Conservation (phyloP, 2,113 vertebrate genomes). For the Microtus richardsoni region DNA sequence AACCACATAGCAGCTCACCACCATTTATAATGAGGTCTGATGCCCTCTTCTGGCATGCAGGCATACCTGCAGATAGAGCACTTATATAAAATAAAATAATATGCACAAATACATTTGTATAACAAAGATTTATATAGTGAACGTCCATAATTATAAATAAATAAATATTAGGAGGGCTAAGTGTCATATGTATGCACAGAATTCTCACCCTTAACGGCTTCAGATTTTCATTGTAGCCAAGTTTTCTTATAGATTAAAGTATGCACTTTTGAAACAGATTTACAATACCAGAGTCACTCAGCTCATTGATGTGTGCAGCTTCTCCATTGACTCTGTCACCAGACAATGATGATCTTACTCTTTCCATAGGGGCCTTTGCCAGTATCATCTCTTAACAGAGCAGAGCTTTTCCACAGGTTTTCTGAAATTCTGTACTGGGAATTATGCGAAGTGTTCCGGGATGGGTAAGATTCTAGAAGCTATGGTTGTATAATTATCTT, state of each 20-base stretch:
- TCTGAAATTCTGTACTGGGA: background rate
- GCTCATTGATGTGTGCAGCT: background rate
- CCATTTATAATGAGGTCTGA: too few species aligned
- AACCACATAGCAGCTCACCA: too few species aligned
- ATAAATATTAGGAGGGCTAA: background rate
- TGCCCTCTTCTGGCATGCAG: too few species aligned
- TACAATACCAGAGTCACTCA: background rate
- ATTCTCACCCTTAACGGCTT: background rate
- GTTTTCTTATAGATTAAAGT: slow-evolving; percentile 10
- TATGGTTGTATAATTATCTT: background rate
- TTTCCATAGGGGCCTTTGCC: background rate
- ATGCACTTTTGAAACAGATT: background rate
- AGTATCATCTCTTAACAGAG: background rate
- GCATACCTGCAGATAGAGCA: too few species aligned
- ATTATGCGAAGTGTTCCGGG: background rate
- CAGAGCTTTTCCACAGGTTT: background rate
- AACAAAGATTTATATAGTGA: background rate
- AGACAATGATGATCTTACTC: background rate
- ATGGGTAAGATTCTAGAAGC: background rate
- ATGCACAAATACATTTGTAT: background rate
- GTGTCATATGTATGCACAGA: background rate
- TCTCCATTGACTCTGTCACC: background rate
- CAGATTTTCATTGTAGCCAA: background rate
- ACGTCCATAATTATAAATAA: background rate
- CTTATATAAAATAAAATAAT: background rate